phyloP scores from a whole-genome alignment of 2,797 vertebrate genomes.

The Epinephelus coioides region DNA sequence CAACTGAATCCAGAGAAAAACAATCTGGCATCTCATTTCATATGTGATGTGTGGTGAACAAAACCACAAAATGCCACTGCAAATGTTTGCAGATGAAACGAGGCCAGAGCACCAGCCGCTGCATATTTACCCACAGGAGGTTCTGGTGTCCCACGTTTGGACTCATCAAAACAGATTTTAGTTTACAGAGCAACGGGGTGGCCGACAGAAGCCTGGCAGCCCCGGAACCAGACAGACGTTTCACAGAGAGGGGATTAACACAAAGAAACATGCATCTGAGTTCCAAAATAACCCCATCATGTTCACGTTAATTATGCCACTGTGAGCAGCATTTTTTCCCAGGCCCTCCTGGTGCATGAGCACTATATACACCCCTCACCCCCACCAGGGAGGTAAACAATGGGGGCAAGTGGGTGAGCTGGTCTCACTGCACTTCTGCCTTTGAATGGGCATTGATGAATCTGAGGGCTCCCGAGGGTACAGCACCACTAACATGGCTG shows the following conservation, averaged over 20 bases:
- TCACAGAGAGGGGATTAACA: conserved; percentile 32
- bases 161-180: not conserved
- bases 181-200: conserved; percentile 7
- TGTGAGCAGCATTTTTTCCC: conserved; percentile 64
- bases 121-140: not conserved
- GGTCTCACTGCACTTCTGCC: conserved; percentile 42
- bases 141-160: conserved; percentile 16
- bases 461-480: conserved; percentile 35
- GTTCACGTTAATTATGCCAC: conserved; percentile 61
- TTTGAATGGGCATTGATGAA: conserved; percentile 56
- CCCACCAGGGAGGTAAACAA: conserved; percentile 58
- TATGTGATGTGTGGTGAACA: not conserved
- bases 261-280: conserved; percentile 24
- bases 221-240: not conserved
- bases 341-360: conserved; percentile 54
- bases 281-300: conserved; percentile 44
- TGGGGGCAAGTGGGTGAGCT: conserved; percentile 45
- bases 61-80: conserved; percentile 25
- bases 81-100: conserved; percentile 5
- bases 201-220: not conserved
- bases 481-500: not conserved
- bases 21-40: not conserved
- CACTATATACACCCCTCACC: conserved; percentile 24
- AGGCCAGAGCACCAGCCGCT: not conserved
- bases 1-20: not conserved